phyloP scores from a whole-genome alignment of 2,888 invertebrate species.

The Odontocolon sp. region DNA sequence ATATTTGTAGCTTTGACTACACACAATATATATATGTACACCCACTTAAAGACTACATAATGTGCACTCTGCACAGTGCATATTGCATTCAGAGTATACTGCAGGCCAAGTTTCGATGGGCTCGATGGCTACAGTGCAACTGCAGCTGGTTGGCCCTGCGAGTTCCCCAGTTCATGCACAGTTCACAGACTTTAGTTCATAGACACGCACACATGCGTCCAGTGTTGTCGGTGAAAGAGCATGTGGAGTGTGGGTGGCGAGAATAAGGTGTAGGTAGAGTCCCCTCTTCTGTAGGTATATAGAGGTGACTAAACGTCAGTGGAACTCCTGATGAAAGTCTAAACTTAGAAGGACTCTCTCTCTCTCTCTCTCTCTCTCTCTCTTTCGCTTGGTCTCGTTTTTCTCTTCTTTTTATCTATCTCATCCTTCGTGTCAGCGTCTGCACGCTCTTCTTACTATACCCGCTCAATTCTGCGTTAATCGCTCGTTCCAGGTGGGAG shows the following conservation, averaged over 20 bases:
- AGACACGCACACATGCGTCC: slow-evolving; percentile 14
- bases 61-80: slow-evolving; percentile 14
- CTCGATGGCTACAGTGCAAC: slow-evolving; percentile 32
- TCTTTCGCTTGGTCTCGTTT: slow-evolving; percentile 5
- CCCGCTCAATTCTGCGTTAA: slow-evolving; percentile 11
- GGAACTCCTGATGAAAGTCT: slow-evolving; percentile 43
- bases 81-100: slow-evolving; percentile 26
- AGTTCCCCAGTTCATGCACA: slow-evolving; percentile 24
- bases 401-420: slow-evolving; percentile 2
- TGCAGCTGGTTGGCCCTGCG: slow-evolving; percentile 29
- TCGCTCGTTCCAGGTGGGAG: slow-evolving; percentile 4
- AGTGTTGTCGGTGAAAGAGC: slow-evolving; percentile 13
- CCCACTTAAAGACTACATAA: slow-evolving; percentile 8
- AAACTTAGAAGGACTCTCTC: slow-evolving; percentile 51
- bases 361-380: neutral
- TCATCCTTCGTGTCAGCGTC: slow-evolving; percentile 22
- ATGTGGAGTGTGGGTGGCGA: slow-evolving; percentile 47
- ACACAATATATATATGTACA: neutral
- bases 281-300: neutral
- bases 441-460: neutral
- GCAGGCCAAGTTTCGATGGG: slow-evolving; percentile 17
- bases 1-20: too few relatives aligned
- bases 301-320: slow-evolving; percentile 43
- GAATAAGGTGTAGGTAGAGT: slow-evolving; percentile 50
- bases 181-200: neutral